phyloP scores from a whole-genome alignment of 2,888 invertebrate genomes.

The Brenthis ino region DNA sequence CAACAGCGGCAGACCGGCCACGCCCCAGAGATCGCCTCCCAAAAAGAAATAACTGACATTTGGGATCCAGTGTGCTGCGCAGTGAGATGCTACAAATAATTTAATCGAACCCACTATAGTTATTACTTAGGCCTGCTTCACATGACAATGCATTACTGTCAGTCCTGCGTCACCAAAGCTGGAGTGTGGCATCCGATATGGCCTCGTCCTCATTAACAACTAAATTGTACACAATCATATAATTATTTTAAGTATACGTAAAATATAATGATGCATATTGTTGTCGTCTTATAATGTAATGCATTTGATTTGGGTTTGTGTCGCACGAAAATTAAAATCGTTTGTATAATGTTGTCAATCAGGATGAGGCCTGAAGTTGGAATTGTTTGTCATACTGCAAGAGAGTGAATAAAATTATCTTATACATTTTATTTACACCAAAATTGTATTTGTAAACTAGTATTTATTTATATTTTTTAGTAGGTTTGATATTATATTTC shows the following conservation, averaged over 20 bases:
- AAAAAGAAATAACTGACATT: conserved; percentile 86
- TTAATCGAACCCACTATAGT: conserved; percentile 78
- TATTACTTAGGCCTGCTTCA: conserved; percentile 64
- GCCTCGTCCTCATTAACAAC: background rate
- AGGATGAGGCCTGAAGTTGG: conserved; percentile 1
- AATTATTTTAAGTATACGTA: no score
- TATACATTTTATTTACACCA: background rate
- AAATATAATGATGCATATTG: background rate
- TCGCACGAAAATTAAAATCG: background rate
- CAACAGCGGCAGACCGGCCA: conserved; percentile 92
- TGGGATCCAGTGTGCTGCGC: conserved; percentile 77
- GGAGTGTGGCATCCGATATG: background rate
- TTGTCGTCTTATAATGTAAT: background rate
- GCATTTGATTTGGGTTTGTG: background rate
- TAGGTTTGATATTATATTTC: background rate
- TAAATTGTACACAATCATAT: no score
- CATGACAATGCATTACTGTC: conserved; percentile 19
- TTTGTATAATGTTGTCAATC: no score
- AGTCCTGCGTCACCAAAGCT: background rate
- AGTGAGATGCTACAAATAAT: conserved; percentile 81
- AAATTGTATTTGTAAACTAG: conserved; percentile 1
- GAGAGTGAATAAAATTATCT: background rate
- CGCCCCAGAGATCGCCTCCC: conserved; percentile 90
- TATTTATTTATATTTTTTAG: background rate
- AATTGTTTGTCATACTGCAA: no score